A percentile compares a stretch with the other conserved stretches of the same genome.
Evolutionary conservation across 1,140 invertebrate genomes (phyloP).

Genomic region (Parapsyche elsis): DNA sequence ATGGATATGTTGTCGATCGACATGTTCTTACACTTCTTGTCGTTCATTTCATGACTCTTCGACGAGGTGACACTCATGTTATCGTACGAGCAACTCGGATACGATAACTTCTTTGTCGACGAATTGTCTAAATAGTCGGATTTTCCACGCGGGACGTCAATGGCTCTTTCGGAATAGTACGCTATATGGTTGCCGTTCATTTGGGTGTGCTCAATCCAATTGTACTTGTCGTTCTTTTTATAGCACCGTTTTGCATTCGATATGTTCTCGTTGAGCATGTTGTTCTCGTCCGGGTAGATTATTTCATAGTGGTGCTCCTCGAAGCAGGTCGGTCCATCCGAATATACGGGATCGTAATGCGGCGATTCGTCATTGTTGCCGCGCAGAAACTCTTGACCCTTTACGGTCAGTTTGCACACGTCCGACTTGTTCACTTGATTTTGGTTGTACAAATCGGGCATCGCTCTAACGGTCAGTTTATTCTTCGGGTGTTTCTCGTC

Average conservation of each 20-base stretch:
- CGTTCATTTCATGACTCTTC: slow-evolving; percentile 59
- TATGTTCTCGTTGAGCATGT: slow-evolving; percentile 53
- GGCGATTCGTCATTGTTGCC: slow-evolving; percentile 40
- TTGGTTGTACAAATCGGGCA: slow-evolving; percentile 46
- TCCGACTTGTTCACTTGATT: slow-evolving; percentile 45
- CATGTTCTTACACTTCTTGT: slow-evolving; percentile 50
- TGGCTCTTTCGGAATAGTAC: slow-evolving; percentile 56
- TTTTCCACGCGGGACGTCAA: slow-evolving; percentile 59
- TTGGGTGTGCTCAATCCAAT: slow-evolving; percentile 35
- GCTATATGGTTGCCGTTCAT: neutral
- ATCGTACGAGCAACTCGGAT: slow-evolving; percentile 57
- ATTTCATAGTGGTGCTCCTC: slow-evolving; percentile 65
- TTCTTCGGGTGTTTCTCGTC: slow-evolving; percentile 46
- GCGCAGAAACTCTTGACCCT: slow-evolving; percentile 12
- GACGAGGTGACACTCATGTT: slow-evolving; percentile 64
- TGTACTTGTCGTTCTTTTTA: slow-evolving; percentile 44
- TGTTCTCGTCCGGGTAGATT: slow-evolving; percentile 57
- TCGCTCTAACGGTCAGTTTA: slow-evolving; percentile 50
- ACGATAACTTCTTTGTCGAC: slow-evolving; percentile 53
- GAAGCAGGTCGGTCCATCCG: slow-evolving; percentile 57
- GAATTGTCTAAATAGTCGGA: slow-evolving; percentile 54
- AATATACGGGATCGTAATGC: slow-evolving; percentile 64
- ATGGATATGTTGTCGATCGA: slow-evolving; percentile 68
- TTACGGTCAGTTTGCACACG: slow-evolving; percentile 30
- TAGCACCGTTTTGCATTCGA: slow-evolving; percentile 42